These are phyloP conservation scores for Zelleria hepariella DNA, from an alignment of 2,888 invertebrate species.

Conservation along the genomic window DNA sequence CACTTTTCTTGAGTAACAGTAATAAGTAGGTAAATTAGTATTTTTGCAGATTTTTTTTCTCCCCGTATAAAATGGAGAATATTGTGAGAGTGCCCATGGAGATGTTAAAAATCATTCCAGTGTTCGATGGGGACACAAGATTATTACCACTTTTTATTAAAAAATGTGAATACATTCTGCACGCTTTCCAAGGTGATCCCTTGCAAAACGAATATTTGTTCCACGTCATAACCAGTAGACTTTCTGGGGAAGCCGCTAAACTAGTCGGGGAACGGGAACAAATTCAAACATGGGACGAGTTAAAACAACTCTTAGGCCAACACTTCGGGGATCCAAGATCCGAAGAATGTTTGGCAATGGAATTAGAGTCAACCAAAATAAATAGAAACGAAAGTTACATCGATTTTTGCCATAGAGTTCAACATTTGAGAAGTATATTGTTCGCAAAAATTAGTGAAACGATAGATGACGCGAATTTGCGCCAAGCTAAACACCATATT, in stretches of 20 bases:
- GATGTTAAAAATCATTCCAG: not conserved
- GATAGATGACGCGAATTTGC: too few species aligned
- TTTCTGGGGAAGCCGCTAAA: not conserved
- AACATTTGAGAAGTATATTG: too few species aligned
- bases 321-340: not conserved
- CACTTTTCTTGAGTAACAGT: too few species aligned
- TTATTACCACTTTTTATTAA: not conserved
- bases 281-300: not conserved
- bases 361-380: not conserved
- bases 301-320: not conserved
- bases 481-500: too few species aligned
- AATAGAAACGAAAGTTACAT: not conserved
- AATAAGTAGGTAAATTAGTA: too few species aligned
- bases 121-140: not conserved
- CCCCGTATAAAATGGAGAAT: not conserved
- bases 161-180: not conserved
- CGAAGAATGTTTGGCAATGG: not conserved
- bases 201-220: not conserved
- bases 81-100: not conserved
- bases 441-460: too few species aligned
- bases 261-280: not conserved
- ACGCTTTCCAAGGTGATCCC: not conserved
- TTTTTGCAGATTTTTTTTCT: too few species aligned
- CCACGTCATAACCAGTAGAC: not conserved
- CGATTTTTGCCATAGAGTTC: too few species aligned